Conservation (phyloP, 2,888 invertebrate species). For the Sussaba pulchella region DNA sequence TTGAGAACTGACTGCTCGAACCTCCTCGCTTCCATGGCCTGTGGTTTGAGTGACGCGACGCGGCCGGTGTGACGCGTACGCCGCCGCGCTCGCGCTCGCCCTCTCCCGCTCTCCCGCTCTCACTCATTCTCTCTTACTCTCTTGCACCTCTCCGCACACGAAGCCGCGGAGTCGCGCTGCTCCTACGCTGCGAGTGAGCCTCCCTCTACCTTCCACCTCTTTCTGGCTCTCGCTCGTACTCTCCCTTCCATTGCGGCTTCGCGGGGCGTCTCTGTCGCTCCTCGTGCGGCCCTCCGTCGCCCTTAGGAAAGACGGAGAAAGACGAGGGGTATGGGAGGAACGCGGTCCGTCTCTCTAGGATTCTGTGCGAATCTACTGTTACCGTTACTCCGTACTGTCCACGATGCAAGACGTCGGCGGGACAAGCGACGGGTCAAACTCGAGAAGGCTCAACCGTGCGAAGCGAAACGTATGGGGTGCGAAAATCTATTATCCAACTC, state of each 20-base stretch:
- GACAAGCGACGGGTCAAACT: slow-evolving; percentile 16
- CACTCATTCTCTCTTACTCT: slow-evolving; percentile 19
- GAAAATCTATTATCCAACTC: slow-evolving; percentile 42
- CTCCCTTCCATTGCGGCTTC: slow-evolving; percentile 30
- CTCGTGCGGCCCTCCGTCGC: neutral
- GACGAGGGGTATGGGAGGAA: neutral
- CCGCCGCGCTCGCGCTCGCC: slow-evolving; percentile 57
- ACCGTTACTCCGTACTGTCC: slow-evolving; percentile 5
- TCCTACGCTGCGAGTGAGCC: slow-evolving; percentile 49
- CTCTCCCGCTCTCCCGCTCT: slow-evolving; percentile 42
- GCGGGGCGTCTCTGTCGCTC: slow-evolving; percentile 17
- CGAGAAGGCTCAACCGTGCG: neutral
- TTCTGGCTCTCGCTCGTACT: slow-evolving; percentile 54
- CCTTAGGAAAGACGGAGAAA: neutral
- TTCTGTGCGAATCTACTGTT: slow-evolving; percentile 23
- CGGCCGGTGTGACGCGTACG: slow-evolving; percentile 82
- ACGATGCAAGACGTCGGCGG: slow-evolving; percentile 26
- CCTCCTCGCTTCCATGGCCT: slow-evolving; percentile 66
- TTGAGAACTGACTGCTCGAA: slow-evolving; percentile 81
- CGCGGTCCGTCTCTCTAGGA: slow-evolving; percentile 24
- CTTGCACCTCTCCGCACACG: slow-evolving; percentile 21
- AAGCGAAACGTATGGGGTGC: slow-evolving; percentile 17
- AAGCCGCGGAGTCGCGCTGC: slow-evolving; percentile 42
- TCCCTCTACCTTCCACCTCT: slow-evolving; percentile 55
- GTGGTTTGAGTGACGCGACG: slow-evolving; percentile 82